Evolutionary conservation across 2,888 invertebrate genomes (phyloP), one percentile per base, ranked within the genome.

Genomic region (Panzeria rudis): DNA sequence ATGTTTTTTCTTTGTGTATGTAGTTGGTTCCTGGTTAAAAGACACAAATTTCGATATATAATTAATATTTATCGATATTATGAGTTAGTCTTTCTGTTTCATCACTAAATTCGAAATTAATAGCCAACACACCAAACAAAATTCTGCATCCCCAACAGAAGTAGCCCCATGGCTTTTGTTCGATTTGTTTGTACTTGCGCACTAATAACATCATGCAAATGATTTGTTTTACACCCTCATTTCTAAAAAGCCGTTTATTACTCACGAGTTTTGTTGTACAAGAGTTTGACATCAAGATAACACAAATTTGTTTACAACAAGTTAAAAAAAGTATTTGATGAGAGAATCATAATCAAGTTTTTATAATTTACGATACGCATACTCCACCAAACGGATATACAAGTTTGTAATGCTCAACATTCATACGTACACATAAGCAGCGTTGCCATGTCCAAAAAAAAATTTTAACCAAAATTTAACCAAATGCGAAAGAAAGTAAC

Each of bases 161-260:
- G 15, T 6, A 64, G 23, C 52, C 77, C 20, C 77, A 69, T 69
- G 61, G 50, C n/a, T 52, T 8, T 44, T 44, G 4, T 20, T 2
- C 69, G 68, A 82, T 87, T 87, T 87, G 84, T 87, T 87, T 87
- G 86, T 87, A 86, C 77, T 61, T 87, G 87, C 86, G 87, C 87
- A 78, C 11, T 85, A 35, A 44, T 6, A 25, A 23, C 9, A 41
- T 44, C 41, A 32, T 20, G n/a, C 44, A 73, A 72, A 13, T 54
- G 35, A 38, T 69, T 15, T 13, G 9, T 44, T 77, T 50, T 44
- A 66, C 69, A 68, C 80, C 72, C 71, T 56, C 71, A 56, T 11
- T 35, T 71, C 41, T 52, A 35, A 20, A 32, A 15, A 62, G 47
- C 20, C 29, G 71, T 44, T 41, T 25, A 66, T n/a, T 29, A 66